Percentiles rank a stretch among this genome's conserved stretches.
These are phyloP conservation scores for Iselma pallidipennis DNA, from an alignment of 2,888 invertebrate species.

Conservation along the genomic window DNA sequence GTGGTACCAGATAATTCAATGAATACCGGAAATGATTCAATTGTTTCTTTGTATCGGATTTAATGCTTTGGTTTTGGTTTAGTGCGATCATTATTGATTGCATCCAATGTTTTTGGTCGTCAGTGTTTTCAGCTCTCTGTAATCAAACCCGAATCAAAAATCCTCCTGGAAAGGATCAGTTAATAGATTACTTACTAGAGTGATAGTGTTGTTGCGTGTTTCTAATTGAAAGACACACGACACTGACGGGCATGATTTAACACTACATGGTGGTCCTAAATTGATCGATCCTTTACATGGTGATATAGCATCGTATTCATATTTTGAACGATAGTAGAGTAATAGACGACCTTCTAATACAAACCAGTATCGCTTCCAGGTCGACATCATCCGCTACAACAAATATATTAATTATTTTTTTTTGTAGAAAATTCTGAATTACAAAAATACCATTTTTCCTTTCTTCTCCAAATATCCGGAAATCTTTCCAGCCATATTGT, in stretches of 20 bases:
- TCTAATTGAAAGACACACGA: constrained; percentile 54
- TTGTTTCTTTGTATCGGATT: constrained; percentile 28
- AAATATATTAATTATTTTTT: background rate
- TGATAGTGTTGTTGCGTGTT: constrained; percentile 55
- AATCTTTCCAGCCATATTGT: constrained; percentile 44
- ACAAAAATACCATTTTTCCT: constrained; percentile 47
- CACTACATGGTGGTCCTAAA: constrained; percentile 55
- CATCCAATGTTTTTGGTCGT: constrained; percentile 60
- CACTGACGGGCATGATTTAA: constrained; percentile 49
- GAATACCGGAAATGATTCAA: constrained; percentile 55
- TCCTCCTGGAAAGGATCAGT: too few species aligned
- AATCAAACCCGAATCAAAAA: constrained; percentile 27
- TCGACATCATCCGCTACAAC: constrained; percentile 53
- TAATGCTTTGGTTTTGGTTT: constrained; percentile 43
- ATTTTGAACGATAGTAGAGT: constrained; percentile 59
- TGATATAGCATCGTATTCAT: constrained; percentile 58
- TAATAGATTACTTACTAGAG: constrained; percentile 52
- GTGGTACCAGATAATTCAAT: constrained; percentile 41
- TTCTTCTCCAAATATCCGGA: constrained; percentile 59
- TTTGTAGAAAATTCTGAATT: background rate
- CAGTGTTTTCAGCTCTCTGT: constrained; percentile 57
- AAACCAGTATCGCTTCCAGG: constrained; percentile 62
- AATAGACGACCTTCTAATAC: constrained; percentile 60
- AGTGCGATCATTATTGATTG: constrained; percentile 57
- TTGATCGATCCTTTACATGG: constrained; percentile 60